These are phyloP conservation scores for Andrena haemorrhoa DNA, from an alignment of 2,888 invertebrate species.

Conservation along the genomic window DNA sequence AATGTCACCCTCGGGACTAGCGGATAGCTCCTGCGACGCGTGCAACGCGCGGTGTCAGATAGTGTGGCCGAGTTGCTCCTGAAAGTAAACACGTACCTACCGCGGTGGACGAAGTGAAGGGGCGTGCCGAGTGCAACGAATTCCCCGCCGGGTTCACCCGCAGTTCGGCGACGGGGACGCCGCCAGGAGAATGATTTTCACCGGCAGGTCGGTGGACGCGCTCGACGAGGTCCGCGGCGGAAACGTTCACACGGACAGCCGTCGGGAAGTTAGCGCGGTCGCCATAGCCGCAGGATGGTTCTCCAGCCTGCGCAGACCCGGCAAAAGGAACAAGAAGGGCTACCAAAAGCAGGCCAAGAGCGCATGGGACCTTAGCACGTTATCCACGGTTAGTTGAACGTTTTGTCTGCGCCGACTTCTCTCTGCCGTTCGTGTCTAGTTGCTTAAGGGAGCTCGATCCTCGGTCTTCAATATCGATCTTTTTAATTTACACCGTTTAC, in stretches of 20 bases:
- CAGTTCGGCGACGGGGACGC: constrained; percentile 27
- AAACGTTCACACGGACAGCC: constrained; percentile 67
- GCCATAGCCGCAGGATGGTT: constrained; percentile 91
- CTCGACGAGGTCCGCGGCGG: constrained; percentile 77
- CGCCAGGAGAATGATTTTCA: constrained; percentile 79
- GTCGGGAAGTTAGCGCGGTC: constrained; percentile 77
- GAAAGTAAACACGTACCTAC: constrained; percentile 8
- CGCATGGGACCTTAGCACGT: constrained; percentile 88
- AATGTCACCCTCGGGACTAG: constrained; percentile 47
- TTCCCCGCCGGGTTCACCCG: constrained; percentile 23
- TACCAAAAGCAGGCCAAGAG: constrained; percentile 82
- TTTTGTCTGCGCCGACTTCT: constrained; percentile 5
- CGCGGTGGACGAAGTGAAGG: constrained; percentile 1
- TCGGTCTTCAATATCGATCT: not conserved
- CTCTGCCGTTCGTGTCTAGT: not conserved
- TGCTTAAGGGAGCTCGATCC: not conserved
- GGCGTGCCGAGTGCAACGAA: constrained; percentile 20
- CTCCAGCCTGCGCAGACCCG: constrained; percentile 90
- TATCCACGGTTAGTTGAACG: constrained; percentile 86
- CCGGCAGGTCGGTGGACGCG: constrained; percentile 81
- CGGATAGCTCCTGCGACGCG: constrained; percentile 11
- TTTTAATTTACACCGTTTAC: not conserved
- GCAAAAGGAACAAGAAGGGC: constrained; percentile 80
- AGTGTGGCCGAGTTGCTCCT: constrained; percentile 47
- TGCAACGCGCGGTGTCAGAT: constrained; percentile 27